Evolutionary conservation across 2,113 vertebrate species (phyloP), one percentile per base, ranked within the genome.

Genomic region (Planiliza haematocheilus): DNA sequence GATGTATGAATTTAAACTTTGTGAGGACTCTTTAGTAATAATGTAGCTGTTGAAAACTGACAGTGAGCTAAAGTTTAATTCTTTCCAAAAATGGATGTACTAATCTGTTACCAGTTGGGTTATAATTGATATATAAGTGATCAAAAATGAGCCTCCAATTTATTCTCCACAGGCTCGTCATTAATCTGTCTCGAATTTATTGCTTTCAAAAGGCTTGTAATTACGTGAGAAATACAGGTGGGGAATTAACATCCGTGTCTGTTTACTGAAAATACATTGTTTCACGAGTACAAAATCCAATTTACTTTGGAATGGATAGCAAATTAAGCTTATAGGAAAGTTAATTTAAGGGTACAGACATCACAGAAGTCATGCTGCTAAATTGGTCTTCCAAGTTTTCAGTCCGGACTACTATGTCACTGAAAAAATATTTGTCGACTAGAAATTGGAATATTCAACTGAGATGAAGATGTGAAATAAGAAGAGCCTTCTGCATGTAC

Each of bases 111-210:
- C 24, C 11, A 51, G 37, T 51, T 51, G n/a, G 6, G 12, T 20
- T 37, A 20, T 21, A 20, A 64, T 57, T 48, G 17, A 48, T 37
- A 10, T 52, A 13, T 52, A 18, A 43, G 11, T 45, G 24, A 39
- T 58, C 24, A 30, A 75, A 38, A 67, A 52, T 52, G 10, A 43
- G 24, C 8, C 36, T 34, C 50, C 39, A 17, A 38, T 53, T 30
- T 30, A 14, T 21, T 37, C 6, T 16, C 20, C 4, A 39, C 14
- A 16, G n/a, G 41, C 30, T 41, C 4, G 41, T 53, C 30, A 39
- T 43, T 34, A 66, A 66, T 59, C 45, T 7, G 1, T 7, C 12
- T 39, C 16, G 34, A 59, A 18, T 74, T 14, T 30, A 14, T 38
- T 21, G 5, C 13, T 34, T 51, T 4, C 7, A 10, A 8, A n/a